phyloP scores from a whole-genome alignment of 2,797 vertebrate species.

The Garrulus glandarius region DNA sequence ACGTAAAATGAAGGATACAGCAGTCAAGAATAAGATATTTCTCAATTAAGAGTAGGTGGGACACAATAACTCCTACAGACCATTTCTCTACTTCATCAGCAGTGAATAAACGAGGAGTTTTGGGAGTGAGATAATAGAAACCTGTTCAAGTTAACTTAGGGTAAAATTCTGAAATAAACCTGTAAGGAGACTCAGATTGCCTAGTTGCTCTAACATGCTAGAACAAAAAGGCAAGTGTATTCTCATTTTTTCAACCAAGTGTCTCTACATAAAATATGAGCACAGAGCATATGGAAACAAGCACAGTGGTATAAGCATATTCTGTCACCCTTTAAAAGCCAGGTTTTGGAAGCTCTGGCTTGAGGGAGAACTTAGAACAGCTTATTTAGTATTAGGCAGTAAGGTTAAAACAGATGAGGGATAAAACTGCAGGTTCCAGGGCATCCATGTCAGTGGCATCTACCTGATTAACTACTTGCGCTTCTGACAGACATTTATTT shows the following conservation, averaged over 20 bases:
- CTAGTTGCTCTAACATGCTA: neutral
- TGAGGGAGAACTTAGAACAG: neutral
- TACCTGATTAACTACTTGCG: neutral
- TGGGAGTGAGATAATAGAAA: neutral
- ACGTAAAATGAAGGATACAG: neutral
- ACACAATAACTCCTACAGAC: neutral
- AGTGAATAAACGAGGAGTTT: neutral
- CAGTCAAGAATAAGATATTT: neutral
- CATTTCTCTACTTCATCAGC: neutral
- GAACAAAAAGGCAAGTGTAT: neutral
- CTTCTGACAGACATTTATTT: neutral
- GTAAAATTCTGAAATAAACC: neutral
- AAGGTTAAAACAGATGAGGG: neutral
- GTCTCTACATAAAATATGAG: neutral
- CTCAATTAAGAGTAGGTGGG: neutral
- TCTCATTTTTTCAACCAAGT: neutral
- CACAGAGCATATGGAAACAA: neutral
- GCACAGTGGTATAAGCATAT: neutral
- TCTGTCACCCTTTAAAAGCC: neutral
- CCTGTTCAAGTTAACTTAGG: neutral
- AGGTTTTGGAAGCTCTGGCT: neutral
- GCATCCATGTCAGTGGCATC: neutral
- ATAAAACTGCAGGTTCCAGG: neutral
- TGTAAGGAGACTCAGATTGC: neutral
- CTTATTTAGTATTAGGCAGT: neutral